Conservation (phyloP, 2,888 invertebrate genomes). For the Entomobrya proxima region DNA sequence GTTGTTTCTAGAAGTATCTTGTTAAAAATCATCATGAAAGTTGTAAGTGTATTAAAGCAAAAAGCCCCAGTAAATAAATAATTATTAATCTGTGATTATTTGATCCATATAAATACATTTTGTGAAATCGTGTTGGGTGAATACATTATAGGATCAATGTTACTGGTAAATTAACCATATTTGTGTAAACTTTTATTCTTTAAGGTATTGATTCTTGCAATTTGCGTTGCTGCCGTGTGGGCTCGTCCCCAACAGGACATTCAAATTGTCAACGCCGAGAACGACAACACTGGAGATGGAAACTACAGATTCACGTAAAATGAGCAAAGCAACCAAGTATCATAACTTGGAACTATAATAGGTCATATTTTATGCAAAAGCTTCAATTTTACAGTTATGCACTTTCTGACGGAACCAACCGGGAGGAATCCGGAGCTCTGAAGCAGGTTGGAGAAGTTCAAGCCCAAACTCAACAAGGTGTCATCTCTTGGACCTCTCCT, state of each 20-base stretch:
- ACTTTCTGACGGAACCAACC: constrained; percentile 71
- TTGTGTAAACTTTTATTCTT: background rate
- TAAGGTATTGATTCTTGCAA: constrained; percentile 59
- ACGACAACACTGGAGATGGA: constrained; percentile 69
- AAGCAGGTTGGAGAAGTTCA: constrained; percentile 68
- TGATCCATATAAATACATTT: no score
- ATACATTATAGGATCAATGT: no score
- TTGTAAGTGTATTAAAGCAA: constrained; percentile 39
- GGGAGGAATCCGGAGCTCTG: constrained; percentile 69
- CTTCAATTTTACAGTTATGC: constrained; percentile 70
- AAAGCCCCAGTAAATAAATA: background rate
- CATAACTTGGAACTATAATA: no score
- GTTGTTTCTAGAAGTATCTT: constrained; percentile 3
- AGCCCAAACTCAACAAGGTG: constrained; percentile 66
- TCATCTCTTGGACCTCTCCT: constrained; percentile 71
- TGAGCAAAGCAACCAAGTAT: background rate
- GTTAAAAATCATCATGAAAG: constrained; percentile 43
- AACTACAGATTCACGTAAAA: constrained; percentile 67
- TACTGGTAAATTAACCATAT: no score
- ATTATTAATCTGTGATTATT: background rate
- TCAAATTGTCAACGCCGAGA: constrained; percentile 60
- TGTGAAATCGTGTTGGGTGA: no score
- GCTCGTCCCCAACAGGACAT: constrained; percentile 65
- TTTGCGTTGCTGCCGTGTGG: constrained; percentile 58
- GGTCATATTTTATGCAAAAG: constrained; percentile 20